Conservation (phyloP, 2,797 vertebrate species). For the Clamator glandarius region DNA sequence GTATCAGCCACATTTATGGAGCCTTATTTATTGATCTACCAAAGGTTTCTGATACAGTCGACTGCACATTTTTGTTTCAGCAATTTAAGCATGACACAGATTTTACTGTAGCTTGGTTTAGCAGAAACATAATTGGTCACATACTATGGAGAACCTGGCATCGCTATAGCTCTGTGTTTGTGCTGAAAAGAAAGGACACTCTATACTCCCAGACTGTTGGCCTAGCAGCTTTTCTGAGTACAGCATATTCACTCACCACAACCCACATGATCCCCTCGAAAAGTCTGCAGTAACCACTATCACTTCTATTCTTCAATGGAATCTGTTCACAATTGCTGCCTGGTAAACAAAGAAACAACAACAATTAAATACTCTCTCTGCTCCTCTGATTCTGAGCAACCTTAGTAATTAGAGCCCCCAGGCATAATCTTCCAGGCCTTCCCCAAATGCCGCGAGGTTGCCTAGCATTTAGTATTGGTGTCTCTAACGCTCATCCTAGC, state of each 20-base stretch:
- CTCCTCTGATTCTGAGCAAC: neutral
- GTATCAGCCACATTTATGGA: slow-evolving; percentile 31
- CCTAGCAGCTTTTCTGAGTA: neutral
- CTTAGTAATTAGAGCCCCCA: neutral
- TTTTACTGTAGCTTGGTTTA: slow-evolving; percentile 61
- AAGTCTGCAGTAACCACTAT: neutral
- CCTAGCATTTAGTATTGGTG: neutral
- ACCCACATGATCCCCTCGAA: neutral
- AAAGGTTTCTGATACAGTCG: slow-evolving; percentile 50
- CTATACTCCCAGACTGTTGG: neutral
- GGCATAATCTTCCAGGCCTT: neutral
- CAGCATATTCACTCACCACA: neutral
- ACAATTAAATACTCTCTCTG: neutral
- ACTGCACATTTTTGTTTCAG: slow-evolving; percentile 42
- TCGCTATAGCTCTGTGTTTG: neutral
- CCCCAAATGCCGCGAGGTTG: neutral
- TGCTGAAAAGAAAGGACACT: neutral
- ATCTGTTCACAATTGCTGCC: neutral
- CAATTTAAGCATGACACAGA: slow-evolving; percentile 35
- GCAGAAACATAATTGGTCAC: slow-evolving; percentile 51
- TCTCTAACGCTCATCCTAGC: neutral
- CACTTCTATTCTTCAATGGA: neutral
- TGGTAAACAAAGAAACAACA: neutral
- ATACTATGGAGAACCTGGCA: neutral
- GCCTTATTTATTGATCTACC: slow-evolving; percentile 52